Base-by-base conservation (phyloP, 2,797 vertebrate species). In the Neosalanx taihuensis region DNA sequence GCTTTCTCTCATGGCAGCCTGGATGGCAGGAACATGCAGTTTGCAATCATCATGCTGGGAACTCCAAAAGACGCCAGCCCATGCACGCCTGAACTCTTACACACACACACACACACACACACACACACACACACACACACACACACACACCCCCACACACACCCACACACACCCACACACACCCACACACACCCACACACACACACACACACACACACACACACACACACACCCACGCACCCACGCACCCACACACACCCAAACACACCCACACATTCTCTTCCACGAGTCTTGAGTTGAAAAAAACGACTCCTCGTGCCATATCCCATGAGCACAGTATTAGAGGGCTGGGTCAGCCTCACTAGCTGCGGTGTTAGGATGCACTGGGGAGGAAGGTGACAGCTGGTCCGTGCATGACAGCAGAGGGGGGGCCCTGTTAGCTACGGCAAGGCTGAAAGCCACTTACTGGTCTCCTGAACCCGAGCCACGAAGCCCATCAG, bases 381-480 rank as follows among this genome's bases (percentile, higher is more conserved):
- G 10, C 41, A 46, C 41, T 13, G 10, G 41, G 35, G 35, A 37
- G 35, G 9, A 74, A 53, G 9, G 64, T 49, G 20, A 70, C 69
- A 51, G 56, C 60, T 10, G 62, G 17, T 1, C 46, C 66, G 20
- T 31, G 23, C 2, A 49, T 31, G 30, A 18, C 41, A 23, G 60
- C 41, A 59, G 49, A 26, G 10, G 30, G 57, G 61, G 53, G 67
- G n/a, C 56, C 56, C 60, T 68, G 68, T 66, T 69, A 49, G 7
- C 12, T 4, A 6, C 33, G 10, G 30, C 33, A 29, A 26, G 63
- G 68, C 73, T 67, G 66, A 76, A 71, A 79, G 70, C 59, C 72
- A 97, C 97, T 98, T 91, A 99, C 97, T 98, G 88, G 95, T 96
- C 92, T 98, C 97, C 91, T 98, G 97, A 88, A 99, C 95, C 86